These are phyloP conservation scores for Crotalus horridus DNA, from an alignment of 2,113 vertebrate species.

Conservation along the genomic window DNA sequence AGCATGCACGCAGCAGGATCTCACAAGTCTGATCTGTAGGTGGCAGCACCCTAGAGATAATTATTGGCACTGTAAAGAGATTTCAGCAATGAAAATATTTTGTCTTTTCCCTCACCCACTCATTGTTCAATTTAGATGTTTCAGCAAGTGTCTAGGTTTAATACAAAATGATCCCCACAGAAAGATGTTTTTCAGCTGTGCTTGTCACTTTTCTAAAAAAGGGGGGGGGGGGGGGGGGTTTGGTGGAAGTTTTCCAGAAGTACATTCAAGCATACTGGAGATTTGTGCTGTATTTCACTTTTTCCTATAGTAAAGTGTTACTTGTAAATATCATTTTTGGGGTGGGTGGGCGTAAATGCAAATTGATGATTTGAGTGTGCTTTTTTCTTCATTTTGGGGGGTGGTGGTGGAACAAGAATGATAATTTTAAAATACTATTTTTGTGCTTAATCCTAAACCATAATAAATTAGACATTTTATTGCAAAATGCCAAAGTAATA, in stretches of 20 bases:
- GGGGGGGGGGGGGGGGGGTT: not conserved
- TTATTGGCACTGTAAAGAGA: conserved; percentile 49
- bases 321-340: not conserved
- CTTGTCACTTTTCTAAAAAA: not conserved
- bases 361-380: not conserved
- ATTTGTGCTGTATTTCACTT: conserved; percentile 4
- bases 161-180: conserved; percentile 52
- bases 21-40: conserved; percentile 55
- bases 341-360: not conserved
- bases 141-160: conserved; percentile 45
- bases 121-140: conserved; percentile 56
- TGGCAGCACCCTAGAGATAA: conserved; percentile 63
- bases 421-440: not conserved
- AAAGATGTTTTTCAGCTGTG: conserved; percentile 25
- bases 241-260: conserved; percentile 11
- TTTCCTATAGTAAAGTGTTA: not conserved
- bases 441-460: not conserved
- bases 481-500: not conserved
- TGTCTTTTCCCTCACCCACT: conserved; percentile 42
- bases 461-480: not conserved
- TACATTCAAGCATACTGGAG: not conserved
- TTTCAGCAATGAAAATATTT: conserved; percentile 60
- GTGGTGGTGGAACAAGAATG: not conserved
- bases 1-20: conserved; percentile 53
- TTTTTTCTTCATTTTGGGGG: not conserved